Conservation (phyloP, 2,888 invertebrate species). For the Xanthia togata region DNA sequence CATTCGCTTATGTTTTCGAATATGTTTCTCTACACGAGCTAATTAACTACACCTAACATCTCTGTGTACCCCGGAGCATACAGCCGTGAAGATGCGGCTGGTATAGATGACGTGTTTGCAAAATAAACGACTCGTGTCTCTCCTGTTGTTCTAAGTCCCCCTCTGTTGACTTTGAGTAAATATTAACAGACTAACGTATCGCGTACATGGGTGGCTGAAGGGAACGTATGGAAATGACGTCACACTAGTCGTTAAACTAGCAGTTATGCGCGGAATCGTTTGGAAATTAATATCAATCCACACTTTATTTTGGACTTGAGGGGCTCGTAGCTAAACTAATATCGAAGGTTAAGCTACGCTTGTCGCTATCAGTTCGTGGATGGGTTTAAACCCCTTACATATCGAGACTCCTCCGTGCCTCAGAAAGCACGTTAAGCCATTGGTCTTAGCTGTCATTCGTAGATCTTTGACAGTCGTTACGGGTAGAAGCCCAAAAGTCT, state of each 20-base stretch:
- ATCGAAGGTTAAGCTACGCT: background rate
- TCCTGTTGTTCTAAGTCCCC: conserved; percentile 56
- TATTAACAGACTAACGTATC: conserved; percentile 47
- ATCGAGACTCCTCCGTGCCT: too few species aligned
- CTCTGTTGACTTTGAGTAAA: conserved; percentile 56
- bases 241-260: background rate
- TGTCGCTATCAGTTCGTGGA: too few species aligned
- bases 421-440: background rate
- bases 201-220: conserved; percentile 15
- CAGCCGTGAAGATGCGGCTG: conserved; percentile 45
- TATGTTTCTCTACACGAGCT: background rate
- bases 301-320: background rate
- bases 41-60: conserved; percentile 25
- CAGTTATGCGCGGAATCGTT: background rate
- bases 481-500: background rate
- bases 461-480: background rate
- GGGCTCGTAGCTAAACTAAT: background rate
- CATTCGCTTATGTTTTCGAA: background rate
- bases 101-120: conserved; percentile 54
- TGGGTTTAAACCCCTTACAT: too few species aligned
- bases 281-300: background rate
- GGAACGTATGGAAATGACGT: conserved; percentile 5
- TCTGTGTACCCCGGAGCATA: conserved; percentile 3
- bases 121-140: conserved; percentile 54
- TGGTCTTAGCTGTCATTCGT: background rate